phyloP scores from a whole-genome alignment of 1,140 invertebrate genomes.

The Micrasema minimum region DNA sequence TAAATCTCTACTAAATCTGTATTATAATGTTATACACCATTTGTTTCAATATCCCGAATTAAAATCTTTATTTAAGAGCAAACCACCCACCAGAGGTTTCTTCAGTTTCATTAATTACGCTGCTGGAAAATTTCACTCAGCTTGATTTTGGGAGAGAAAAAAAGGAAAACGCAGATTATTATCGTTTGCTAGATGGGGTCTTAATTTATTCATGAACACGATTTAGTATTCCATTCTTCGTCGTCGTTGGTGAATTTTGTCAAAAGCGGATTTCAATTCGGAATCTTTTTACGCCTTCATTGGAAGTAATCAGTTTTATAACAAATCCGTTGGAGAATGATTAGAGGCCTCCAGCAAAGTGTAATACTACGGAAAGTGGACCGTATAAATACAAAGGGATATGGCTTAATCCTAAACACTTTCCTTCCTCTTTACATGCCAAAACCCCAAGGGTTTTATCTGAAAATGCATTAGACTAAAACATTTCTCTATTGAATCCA shows the following conservation, averaged over 20 bases:
- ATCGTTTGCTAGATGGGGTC: constrained; percentile 28
- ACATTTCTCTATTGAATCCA: too few species aligned
- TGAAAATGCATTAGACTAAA: too few species aligned
- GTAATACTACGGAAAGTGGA: background rate
- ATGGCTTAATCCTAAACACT: too few species aligned
- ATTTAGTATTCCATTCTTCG: constrained; percentile 30
- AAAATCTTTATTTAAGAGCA: background rate
- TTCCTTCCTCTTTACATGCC: too few species aligned
- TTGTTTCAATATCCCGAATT: background rate
- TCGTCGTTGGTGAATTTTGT: constrained; percentile 37
- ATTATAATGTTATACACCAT: background rate
- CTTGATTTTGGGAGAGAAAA: constrained; percentile 26
- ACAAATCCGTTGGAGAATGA: constrained; percentile 43
- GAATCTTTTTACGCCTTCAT: constrained; percentile 52
- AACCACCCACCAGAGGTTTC: constrained; percentile 12
- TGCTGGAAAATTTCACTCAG: constrained; percentile 26
- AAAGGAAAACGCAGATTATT: constrained; percentile 33
- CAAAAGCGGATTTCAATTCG: constrained; percentile 52
- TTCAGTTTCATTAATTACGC: constrained; percentile 34
- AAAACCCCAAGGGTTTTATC: too few species aligned
- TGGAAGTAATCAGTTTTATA: constrained; percentile 52
- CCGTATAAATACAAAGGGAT: too few species aligned
- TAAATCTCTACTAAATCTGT: too few species aligned
- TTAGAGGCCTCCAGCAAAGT: constrained; percentile 4
- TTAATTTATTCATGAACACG: constrained; percentile 54